Base-by-base conservation (phyloP, 1,140 invertebrate species). In the Sipha flava region DNA sequence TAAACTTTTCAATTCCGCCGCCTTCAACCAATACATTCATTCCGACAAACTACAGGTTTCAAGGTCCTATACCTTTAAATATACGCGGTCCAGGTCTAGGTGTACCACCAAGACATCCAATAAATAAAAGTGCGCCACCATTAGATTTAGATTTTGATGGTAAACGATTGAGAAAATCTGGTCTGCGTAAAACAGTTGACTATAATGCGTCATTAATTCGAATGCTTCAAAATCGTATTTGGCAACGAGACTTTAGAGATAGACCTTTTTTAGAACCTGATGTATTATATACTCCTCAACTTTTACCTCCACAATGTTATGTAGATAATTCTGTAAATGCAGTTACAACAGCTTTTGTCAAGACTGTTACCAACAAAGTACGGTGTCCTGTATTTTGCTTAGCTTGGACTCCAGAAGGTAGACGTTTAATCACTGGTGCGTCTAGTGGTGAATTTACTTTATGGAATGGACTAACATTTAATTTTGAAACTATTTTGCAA, bases 401-500 rank as follows among this genome's bases (percentile, higher is more conserved):
- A 85, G 95, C 95, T 9, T 99, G 98, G 98, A 99, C 98, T 7
- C 97, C 98, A 3, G 98, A 99, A 87, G 98, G 98, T 26, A 90
- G 98, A 80, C 89, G 98, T 81, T 87, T 99, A 73, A 95, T 99
- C 3, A 99, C 98, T 10, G 98, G 98, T 6, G 97, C 98, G 16
- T 99, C 97, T 1, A 98, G 96, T 82, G 98, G 98, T 26, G 98
- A 99, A 87, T 99, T 99, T 85, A 99, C 98, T 0, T 87, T 99
- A 2, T 99, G 98, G 98, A 99, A 99, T 89, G 98, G 98, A 26
- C 89, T 99, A 7, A 99, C 98, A 9, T 99, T 99, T 87, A 99
- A 99, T 88, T 99, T 99, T 89, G 98, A 99, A 89, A 99, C 98
- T 57, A 99, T 99, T 86, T 88, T 99, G 59, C 98, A 99, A 91